phyloP scores from a whole-genome alignment of 2,888 invertebrate genomes.

The Hoplodrina blanda region DNA sequence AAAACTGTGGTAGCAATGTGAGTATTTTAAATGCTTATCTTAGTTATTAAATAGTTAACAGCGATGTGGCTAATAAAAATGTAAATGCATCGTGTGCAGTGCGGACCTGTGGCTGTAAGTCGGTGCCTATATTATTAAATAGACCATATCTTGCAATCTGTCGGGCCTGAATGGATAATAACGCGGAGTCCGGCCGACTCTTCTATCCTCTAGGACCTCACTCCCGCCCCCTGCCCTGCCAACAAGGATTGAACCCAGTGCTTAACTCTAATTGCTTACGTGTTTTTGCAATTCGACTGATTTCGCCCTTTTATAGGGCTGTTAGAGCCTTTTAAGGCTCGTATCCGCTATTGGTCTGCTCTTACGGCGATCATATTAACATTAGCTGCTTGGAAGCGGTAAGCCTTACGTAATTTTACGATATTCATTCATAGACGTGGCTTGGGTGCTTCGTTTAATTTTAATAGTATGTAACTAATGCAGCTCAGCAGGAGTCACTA shows the following conservation, averaged over 20 bases:
- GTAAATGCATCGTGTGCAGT: slow-evolving; percentile 63
- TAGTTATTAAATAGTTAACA: slow-evolving; percentile 28
- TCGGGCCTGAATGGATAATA: slow-evolving; percentile 84
- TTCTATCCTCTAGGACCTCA: slow-evolving; percentile 76
- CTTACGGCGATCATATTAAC: not conserved
- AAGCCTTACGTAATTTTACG: slow-evolving; percentile 25
- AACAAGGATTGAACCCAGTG: slow-evolving; percentile 80
- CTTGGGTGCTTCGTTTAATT: slow-evolving; percentile 6
- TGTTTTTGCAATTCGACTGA: slow-evolving; percentile 79
- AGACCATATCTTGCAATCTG: slow-evolving; percentile 82
- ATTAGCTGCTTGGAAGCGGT: slow-evolving; percentile 13
- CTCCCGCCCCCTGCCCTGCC: slow-evolving; percentile 76
- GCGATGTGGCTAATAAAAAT: slow-evolving; percentile 39
- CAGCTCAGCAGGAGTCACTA: not conserved
- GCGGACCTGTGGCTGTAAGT: slow-evolving; percentile 70
- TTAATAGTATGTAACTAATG: slow-evolving; percentile 8
- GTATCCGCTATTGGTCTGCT: not conserved
- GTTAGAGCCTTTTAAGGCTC: slow-evolving; percentile 60
- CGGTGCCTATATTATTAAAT: slow-evolving; percentile 81
- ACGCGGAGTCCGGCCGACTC: slow-evolving; percentile 71
- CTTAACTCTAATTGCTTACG: slow-evolving; percentile 82
- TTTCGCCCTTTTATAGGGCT: slow-evolving; percentile 75
- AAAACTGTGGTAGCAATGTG: slow-evolving; percentile 19
- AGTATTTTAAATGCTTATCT: slow-evolving; percentile 42
- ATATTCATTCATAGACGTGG: slow-evolving; percentile 32